Percentiles rank a stretch among this genome's conserved stretches.
phyloP scores from a whole-genome alignment of 2,113 vertebrate species.

The Solea senegalensis region DNA sequence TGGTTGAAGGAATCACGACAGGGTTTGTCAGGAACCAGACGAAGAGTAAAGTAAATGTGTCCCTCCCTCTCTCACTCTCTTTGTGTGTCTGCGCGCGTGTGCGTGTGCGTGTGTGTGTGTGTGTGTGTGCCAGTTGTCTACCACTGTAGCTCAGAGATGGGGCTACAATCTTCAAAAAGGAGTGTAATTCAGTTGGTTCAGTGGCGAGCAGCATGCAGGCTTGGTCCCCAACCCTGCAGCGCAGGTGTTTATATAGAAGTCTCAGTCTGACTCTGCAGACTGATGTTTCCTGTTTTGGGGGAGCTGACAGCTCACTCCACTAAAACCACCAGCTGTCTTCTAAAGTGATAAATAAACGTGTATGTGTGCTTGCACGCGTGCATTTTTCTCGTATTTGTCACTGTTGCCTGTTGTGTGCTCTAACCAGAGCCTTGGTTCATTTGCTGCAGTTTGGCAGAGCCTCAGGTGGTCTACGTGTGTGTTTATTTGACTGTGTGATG shows the following conservation, averaged over 20 bases:
- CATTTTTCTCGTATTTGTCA: constrained; percentile 26
- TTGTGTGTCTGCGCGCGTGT: background rate
- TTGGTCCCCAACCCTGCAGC: constrained; percentile 1
- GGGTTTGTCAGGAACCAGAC: constrained; percentile 72
- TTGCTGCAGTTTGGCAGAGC: constrained; percentile 54
- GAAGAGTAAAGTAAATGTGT: constrained; percentile 55
- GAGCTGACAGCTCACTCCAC: constrained; percentile 36
- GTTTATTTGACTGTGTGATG: constrained; percentile 45
- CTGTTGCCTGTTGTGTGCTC: constrained; percentile 30
- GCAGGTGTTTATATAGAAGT: constrained; percentile 36
- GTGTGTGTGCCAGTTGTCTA: constrained; percentile 11
- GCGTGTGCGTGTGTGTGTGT: constrained; percentile 6
- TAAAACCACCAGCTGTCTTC: constrained; percentile 32
- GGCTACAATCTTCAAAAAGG: constrained; percentile 34
- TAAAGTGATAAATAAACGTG: background rate
- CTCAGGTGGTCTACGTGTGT: constrained; percentile 53
- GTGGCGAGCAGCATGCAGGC: constrained; percentile 10
- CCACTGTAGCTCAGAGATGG: constrained; percentile 18
- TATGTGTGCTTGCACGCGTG: background rate
- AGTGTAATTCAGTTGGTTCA: background rate
- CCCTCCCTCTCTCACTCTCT: background rate
- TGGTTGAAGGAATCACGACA: constrained; percentile 75
- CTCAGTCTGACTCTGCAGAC: background rate
- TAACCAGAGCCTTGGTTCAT: constrained; percentile 44
- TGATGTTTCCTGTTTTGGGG: constrained; percentile 30